Percentiles rank a stretch among this genome's conserved stretches.
These are phyloP conservation scores for Dolichomitus sp. DNA, from an alignment of 2,888 invertebrate genomes.

Conservation along the genomic window DNA sequence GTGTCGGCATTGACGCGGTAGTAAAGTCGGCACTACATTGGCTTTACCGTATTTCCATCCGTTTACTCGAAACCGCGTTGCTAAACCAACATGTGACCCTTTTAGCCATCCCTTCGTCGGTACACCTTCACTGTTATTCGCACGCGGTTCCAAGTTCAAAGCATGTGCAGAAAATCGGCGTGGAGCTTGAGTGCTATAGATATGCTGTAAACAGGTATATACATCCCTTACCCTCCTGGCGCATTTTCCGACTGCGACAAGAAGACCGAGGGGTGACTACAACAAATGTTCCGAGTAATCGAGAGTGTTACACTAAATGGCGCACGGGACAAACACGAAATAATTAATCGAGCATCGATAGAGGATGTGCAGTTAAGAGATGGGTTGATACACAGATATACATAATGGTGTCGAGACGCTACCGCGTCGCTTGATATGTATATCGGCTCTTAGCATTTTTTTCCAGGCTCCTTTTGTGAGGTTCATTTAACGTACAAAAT, in stretches of 20 bases:
- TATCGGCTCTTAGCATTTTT: too few species aligned
- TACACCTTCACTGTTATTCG: neutral
- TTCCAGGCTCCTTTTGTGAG: too few species aligned
- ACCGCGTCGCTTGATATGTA: too few species aligned
- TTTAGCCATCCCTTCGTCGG: conserved; percentile 1
- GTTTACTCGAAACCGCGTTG: conserved; percentile 25
- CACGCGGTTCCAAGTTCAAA: neutral
- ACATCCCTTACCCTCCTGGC: neutral
- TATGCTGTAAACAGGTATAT: neutral
- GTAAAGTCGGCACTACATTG: neutral
- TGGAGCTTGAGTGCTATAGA: neutral
- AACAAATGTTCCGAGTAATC: conserved; percentile 36
- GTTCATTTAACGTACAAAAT: too few species aligned
- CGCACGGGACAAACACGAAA: conserved; percentile 22
- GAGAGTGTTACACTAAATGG: conserved; percentile 20
- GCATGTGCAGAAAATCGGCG: neutral
- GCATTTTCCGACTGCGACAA: neutral
- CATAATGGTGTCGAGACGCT: too few species aligned
- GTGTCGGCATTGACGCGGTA: conserved; percentile 17
- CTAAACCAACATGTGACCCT: conserved; percentile 25
- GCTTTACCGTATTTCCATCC: conserved; percentile 28
- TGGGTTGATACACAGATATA: neutral
- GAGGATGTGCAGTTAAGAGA: neutral
- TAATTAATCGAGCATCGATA: conserved; percentile 50
- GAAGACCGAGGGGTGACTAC: conserved; percentile 9